Conservation (phyloP, 2,113 vertebrate genomes). For the Prinia subflava region DNA sequence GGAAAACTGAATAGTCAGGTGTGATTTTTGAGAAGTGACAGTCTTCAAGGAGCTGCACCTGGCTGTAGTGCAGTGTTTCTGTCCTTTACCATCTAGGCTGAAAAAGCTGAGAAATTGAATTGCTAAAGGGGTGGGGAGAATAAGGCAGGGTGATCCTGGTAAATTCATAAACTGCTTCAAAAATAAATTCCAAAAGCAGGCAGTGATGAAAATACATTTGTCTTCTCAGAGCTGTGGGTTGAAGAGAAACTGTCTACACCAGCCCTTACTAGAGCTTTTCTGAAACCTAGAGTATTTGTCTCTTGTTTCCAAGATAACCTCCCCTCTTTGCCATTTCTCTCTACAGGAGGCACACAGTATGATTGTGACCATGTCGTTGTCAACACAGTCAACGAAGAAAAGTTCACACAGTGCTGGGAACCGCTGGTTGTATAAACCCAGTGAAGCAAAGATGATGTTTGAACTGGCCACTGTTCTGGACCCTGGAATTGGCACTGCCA, state of each 20-base stretch:
- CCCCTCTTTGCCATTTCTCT: background rate
- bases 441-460: background rate
- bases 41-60: background rate
- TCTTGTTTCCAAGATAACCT: background rate
- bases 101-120: background rate
- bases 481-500: background rate
- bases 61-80: background rate
- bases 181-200: background rate
- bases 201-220: background rate
- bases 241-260: background rate
- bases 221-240: background rate
- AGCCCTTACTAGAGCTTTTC: background rate
- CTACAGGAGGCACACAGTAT: slow-evolving; percentile 86
- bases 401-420: slow-evolving; percentile 84
- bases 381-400: slow-evolving; percentile 77
- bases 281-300: background rate
- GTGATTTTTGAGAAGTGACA: background rate
- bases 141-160: background rate
- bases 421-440: slow-evolving; percentile 79
- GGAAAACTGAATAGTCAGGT: background rate
- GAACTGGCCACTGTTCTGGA: background rate
- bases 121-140: background rate
- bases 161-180: background rate
- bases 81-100: background rate
- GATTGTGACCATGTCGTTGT: slow-evolving; percentile 89